Evolutionary conservation across 2,113 vertebrate species (phyloP).

Genomic region (Seriola rivoliana): DNA sequence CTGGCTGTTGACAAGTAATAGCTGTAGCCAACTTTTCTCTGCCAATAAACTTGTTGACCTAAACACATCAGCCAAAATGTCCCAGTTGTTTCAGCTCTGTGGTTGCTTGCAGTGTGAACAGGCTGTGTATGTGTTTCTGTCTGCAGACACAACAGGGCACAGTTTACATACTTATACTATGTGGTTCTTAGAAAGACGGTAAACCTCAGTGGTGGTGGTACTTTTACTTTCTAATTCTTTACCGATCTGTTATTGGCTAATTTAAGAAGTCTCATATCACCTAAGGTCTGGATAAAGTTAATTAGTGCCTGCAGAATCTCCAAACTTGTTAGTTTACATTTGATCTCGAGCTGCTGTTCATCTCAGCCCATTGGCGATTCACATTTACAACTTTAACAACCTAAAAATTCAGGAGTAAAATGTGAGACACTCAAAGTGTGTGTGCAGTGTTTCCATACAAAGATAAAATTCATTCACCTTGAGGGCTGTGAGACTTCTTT

Average conservation of each 20-base stretch:
- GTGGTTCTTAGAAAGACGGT: not conserved
- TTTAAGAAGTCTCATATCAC: conserved; percentile 55
- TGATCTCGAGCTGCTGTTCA: not conserved
- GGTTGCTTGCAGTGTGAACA: conserved; percentile 60
- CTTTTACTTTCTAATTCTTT: conserved; percentile 8
- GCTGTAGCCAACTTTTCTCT: not conserved
- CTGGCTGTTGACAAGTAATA: not conserved
- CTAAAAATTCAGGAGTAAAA: not conserved
- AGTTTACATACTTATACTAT: not conserved
- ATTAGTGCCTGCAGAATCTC: not conserved
- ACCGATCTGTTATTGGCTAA: not conserved
- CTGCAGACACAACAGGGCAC: not conserved
- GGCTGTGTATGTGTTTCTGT: not conserved
- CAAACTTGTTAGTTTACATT: not conserved
- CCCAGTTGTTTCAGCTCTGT: not conserved
- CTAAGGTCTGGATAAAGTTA: not conserved
- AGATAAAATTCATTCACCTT: not conserved
- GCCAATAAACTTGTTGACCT: conserved; percentile 1
- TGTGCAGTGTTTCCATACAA: not conserved
- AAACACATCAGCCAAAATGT: not conserved
- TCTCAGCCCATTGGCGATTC: not conserved
- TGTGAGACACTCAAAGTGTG: not conserved
- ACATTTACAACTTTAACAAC: not conserved
- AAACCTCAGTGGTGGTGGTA: conserved; percentile 23
- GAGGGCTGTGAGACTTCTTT: conserved; percentile 50